Base-by-base conservation (phyloP, 2,888 invertebrate species). In the Drosophila macrospina region DNA sequence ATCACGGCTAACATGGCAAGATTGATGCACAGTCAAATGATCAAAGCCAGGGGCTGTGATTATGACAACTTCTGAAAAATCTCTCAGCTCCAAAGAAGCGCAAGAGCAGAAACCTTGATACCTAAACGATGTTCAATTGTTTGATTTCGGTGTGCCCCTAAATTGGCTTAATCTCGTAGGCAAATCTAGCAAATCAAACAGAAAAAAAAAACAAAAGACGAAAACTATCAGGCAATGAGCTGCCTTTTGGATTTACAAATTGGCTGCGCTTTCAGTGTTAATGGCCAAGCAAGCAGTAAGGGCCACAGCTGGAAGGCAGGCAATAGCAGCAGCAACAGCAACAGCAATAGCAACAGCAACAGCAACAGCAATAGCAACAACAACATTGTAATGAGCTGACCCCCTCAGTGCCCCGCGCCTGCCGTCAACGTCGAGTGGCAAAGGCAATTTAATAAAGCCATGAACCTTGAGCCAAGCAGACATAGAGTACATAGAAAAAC, bases 401-500 rank as follows among this genome's bases (percentile, higher is more conserved):
- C 24, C 34, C 37, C 10, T 32, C 32, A 10, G 20, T 41, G 41
- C 36, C 52, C 8, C 42, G 10, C 10, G 10, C 47, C 16, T n/a
- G 45, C 15, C 36, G 13, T 26, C 30, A 15, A 13, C 52, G 47
- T 73, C 63, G 80, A 76, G 73, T 73, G 77, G 74, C 74, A 69
- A 64, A 78, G 72, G 70, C 87, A 81, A 83, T 83, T 83, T 83
- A 84, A 85, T 83, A 80, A 80, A 86, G 79, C 82, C 87, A 74
- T 83, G 87, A 83, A 83, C 83, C 83, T 81, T 74, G 83, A 76
- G 84, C 74, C 86, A 80, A 83, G 84, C 77, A 74, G 69, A 77
- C 73, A 47, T 47, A 47, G 56, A 69, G 68, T 61, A 71, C 84
- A 67, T 65, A 64, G 73, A 71, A 77, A 82, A 74, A 59, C 54